phyloP scores from a whole-genome alignment of 2,888 invertebrate genomes.

The Hofmannophila pseudospretella region DNA sequence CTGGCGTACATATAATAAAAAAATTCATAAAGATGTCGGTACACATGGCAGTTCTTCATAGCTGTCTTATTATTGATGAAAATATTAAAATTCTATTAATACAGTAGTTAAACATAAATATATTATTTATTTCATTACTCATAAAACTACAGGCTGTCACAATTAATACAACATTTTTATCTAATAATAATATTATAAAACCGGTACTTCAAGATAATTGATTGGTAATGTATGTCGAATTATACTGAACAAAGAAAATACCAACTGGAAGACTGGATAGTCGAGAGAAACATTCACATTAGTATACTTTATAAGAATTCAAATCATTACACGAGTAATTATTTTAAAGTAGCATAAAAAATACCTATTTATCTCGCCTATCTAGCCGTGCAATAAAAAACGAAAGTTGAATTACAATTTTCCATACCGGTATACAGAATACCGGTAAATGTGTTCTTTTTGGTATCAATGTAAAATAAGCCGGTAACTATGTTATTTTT shows the following conservation, averaged over 20 bases:
- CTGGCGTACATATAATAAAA: no score
- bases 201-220: conserved; percentile 16
- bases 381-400: not conserved
- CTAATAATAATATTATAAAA: conserved; percentile 17
- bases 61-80: conserved; percentile 27
- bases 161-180: conserved; percentile 15
- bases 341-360: no score
- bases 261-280: not conserved
- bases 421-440: not conserved
- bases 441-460: not conserved
- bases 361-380: not conserved
- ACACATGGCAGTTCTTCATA: conserved; percentile 33
- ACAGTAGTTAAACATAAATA: conserved; percentile 13
- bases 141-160: conserved; percentile 14
- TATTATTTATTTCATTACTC: conserved; percentile 11
- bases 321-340: no score
- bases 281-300: not conserved
- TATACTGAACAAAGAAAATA: no score
- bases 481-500: not conserved
- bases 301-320: no score
- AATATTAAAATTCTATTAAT: conserved; percentile 20
- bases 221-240: no score
- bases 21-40: no score
- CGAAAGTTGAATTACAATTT: not conserved
- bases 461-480: not conserved